Percentiles rank a stretch among this genome's conserved stretches.
These are phyloP conservation scores for Alectoris magna DNA, from an alignment of 2,797 vertebrate species.

Conservation along the genomic window DNA sequence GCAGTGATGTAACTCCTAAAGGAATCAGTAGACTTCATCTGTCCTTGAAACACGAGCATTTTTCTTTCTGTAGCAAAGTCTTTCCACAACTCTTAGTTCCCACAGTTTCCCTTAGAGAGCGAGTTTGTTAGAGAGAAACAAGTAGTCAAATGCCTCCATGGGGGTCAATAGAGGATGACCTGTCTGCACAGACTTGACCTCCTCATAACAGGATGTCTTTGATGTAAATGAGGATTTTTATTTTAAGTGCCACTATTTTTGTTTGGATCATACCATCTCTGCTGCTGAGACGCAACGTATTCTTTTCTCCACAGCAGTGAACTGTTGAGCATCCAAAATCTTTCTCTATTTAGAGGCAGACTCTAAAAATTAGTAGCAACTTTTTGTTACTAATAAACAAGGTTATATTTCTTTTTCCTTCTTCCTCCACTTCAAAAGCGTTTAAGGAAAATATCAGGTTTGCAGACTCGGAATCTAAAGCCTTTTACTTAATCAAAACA, in stretches of 20 bases:
- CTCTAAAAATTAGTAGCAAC: background rate
- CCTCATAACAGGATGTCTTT: slow-evolving; percentile 72
- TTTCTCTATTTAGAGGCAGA: background rate
- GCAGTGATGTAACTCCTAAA: background rate
- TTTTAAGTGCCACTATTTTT: slow-evolving; percentile 71
- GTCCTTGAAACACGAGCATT: background rate
- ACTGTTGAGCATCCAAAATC: background rate
- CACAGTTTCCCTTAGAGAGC: slow-evolving; percentile 35
- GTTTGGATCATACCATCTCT: slow-evolving; percentile 15
- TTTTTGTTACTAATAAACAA: slow-evolving; percentile 10
- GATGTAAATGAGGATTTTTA: slow-evolving; percentile 69
- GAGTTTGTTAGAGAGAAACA: slow-evolving; percentile 5
- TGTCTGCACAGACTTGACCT: slow-evolving; percentile 56
- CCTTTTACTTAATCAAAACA: slow-evolving; percentile 6
- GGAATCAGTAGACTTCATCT: background rate
- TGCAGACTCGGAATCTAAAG: background rate
- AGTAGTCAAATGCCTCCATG: slow-evolving; percentile 1
- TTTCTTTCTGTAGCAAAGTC: slow-evolving; percentile 19
- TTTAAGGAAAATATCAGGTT: slow-evolving; percentile 4
- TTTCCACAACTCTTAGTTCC: slow-evolving; percentile 61
- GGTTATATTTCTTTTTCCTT: background rate
- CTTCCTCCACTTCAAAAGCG: background rate
- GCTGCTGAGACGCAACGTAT: background rate
- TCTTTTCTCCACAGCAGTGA: slow-evolving; percentile 40
- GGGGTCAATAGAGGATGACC: slow-evolving; percentile 61